phyloP scores from a whole-genome alignment of 2,797 vertebrate genomes.

The Chrysolophus pictus region DNA sequence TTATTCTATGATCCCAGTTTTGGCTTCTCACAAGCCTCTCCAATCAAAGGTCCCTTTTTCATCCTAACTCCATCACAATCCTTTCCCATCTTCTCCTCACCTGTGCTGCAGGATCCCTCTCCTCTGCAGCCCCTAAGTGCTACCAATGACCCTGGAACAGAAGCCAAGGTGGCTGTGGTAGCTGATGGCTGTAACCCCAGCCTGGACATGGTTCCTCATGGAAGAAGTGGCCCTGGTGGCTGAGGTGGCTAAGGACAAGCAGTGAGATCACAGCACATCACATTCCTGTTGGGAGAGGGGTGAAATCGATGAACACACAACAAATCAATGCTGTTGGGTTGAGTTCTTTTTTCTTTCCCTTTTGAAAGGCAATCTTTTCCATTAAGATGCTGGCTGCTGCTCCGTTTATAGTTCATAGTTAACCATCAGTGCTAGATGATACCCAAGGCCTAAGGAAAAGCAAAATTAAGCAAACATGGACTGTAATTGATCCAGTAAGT shows the following conservation, averaged over 20 bases:
- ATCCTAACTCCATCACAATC: neutral
- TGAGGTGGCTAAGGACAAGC: neutral
- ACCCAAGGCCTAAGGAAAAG: slow-evolving; percentile 28
- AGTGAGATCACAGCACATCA: neutral
- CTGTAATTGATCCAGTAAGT: slow-evolving; percentile 45
- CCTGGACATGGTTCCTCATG: accelerated
- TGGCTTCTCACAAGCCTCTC: neutral
- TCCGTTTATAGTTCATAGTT: slow-evolving; percentile 40
- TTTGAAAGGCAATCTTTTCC: slow-evolving; percentile 59
- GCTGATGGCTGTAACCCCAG: neutral
- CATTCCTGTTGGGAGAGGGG: slow-evolving; percentile 15
- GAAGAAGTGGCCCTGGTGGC: neutral
- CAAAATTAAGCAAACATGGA: neutral
- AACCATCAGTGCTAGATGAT: neutral
- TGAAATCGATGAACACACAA: slow-evolving; percentile 44
- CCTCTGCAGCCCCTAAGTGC: neutral
- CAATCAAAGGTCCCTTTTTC: neutral
- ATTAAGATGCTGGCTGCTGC: slow-evolving; percentile 42
- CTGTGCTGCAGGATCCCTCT: neutral
- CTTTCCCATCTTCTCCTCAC: neutral
- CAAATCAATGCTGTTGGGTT: slow-evolving; percentile 40
- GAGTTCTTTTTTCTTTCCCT: neutral
- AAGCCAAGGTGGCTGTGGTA: neutral
- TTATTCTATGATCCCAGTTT: neutral
- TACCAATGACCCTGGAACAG: neutral